These are phyloP conservation scores for Drosophila chauvacae DNA, from an alignment of 1,140 invertebrate species.

Conservation along the genomic window DNA sequence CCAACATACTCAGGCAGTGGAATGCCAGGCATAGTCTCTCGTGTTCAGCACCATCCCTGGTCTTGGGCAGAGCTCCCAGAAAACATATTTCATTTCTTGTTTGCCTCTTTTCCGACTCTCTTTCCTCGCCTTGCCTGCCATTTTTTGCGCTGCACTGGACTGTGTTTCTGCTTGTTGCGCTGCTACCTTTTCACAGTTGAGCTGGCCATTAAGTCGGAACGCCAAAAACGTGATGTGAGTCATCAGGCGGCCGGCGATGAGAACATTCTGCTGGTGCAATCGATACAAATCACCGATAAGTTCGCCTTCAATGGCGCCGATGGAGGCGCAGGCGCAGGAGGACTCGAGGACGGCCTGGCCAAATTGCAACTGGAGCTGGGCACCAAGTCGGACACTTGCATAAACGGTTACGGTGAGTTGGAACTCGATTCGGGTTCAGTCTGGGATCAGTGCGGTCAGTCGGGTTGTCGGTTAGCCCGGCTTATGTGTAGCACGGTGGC, in stretches of 20 bases:
- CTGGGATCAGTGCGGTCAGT: constrained; percentile 35
- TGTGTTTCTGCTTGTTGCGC: constrained; percentile 27
- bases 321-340: constrained; percentile 35
- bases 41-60: constrained; percentile 8
- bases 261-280: constrained; percentile 94
- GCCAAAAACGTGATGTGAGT: constrained; percentile 83
- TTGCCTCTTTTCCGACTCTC: constrained; percentile 32
- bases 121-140: constrained; percentile 38
- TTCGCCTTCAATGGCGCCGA: constrained; percentile 91
- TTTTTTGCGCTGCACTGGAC: constrained; percentile 18
- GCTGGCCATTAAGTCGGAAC: constrained; percentile 71
- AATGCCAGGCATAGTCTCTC: constrained; percentile 9
- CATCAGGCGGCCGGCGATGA: constrained; percentile 87
- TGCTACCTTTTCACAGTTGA: constrained; percentile 73
- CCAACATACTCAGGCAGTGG: neutral
- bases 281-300: constrained; percentile 96
- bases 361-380: constrained; percentile 76
- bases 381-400: constrained; percentile 80
- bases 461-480: constrained; percentile 1
- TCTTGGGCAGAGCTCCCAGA: constrained; percentile 28
- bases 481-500: constrained; percentile 50
- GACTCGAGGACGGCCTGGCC: constrained; percentile 64
- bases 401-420: constrained; percentile 83
- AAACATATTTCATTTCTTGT: constrained; percentile 66
- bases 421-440: neutral